Evolutionary conservation across 1,140 invertebrate genomes (phyloP).

Genomic region (Spodoptera litura): DNA sequence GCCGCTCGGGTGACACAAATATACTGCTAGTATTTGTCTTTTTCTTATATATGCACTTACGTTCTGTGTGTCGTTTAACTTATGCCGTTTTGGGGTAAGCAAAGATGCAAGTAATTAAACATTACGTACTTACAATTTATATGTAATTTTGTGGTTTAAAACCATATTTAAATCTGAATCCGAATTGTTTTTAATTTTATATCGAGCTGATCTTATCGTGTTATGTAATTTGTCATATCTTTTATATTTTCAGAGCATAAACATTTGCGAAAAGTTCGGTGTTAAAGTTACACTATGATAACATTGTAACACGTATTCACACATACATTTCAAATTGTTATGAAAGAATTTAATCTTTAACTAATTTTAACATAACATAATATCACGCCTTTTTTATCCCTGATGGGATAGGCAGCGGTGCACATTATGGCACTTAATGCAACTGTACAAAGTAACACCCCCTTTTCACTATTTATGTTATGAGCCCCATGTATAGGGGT

Average conservation of each 20-base stretch:
- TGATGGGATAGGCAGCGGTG: too few relatives aligned
- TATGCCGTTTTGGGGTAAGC: slow-evolving; percentile 1
- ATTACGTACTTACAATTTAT: not conserved
- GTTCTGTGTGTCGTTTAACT: slow-evolving; percentile 1
- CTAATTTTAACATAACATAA: too few relatives aligned
- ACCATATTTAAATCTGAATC: not conserved
- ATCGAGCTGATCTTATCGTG: slow-evolving; percentile 1
- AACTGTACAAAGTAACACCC: too few relatives aligned
- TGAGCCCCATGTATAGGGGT: too few relatives aligned
- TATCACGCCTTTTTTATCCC: too few relatives aligned
- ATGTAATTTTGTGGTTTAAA: not conserved
- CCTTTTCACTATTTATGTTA: too few relatives aligned
- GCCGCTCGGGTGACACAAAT: slow-evolving; percentile 64
- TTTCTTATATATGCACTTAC: slow-evolving; percentile 47
- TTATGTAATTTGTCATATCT: slow-evolving; percentile 26
- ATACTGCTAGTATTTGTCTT: slow-evolving; percentile 69
- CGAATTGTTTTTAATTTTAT: slow-evolving; percentile 11
- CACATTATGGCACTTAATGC: too few relatives aligned
- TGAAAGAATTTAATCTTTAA: too few relatives aligned
- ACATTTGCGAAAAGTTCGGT: not conserved
- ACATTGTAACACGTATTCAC: too few relatives aligned
- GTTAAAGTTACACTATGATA: too few relatives aligned
- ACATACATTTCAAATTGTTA: too few relatives aligned
- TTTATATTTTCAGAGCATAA: not conserved
- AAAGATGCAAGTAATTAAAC: slow-evolving; percentile 7